Evolutionary conservation across 2,888 invertebrate species (phyloP), one percentile per base, ranked within the genome.

Genomic region (Drosophila suboccidentalis): DNA sequence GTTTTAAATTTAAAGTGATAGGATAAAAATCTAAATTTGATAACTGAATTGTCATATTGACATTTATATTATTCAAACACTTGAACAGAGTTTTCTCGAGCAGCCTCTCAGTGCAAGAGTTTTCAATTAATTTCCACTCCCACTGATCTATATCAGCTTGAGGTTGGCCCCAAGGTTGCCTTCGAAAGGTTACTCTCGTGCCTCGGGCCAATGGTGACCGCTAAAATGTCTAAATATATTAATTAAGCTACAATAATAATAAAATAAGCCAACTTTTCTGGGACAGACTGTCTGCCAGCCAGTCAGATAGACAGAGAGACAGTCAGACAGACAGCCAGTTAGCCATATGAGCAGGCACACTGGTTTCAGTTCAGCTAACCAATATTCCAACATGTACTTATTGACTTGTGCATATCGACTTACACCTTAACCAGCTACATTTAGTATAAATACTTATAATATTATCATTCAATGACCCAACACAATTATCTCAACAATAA

Each of bases 121-220:
- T 86, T 74, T 83, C 83, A 88, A 80, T 88, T 86, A 80, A 55
- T 57, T 67, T 67, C 82, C 83, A 83, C 89, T 77, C 83, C 88
- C 66, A 76, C 64, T 77, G 88, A 88, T 88, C 80, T 64, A 69
- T 86, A 88, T 83, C 83, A 64, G 53, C 46, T 53, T 65, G 46
- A 41, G 54, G 22, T 34, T 26, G 41, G 36, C 26, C n/a, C 46
- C 87, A 83, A 83, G 83, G 83, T 80, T 80, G 62, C n/a, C 71
- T 68, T 75, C 38, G 71, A 82, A 86, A 82, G 89, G 87, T 83
- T 70, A 83, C 67, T 41, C 80, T 61, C 49, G 41, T 47, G 62
- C 86, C 67, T 58, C 64, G 19, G 62, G 73, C 80, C 60, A 82
- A 79, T 63, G 50, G 63, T 70, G 87, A 66, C 83, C 83, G 89